phyloP scores from a whole-genome alignment of 2,888 invertebrate species.

The Caenorhabditis uteleia region DNA sequence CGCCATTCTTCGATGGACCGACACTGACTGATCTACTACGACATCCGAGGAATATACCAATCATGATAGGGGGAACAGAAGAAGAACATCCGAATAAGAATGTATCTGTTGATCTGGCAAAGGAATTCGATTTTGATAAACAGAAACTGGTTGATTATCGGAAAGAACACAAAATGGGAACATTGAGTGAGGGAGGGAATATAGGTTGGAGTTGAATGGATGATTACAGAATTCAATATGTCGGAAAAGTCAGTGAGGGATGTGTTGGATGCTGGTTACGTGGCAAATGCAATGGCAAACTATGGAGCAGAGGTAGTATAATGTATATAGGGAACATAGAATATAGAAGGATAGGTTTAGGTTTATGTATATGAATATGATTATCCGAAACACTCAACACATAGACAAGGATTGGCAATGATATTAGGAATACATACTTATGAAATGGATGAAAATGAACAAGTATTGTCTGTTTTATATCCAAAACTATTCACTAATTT shows the following conservation, averaged over 20 bases:
- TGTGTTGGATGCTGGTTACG: conserved; percentile 17
- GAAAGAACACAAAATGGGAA: too few species aligned
- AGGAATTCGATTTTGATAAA: conserved; percentile 36
- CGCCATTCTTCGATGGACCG: too few species aligned
- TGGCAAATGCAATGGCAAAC: neutral
- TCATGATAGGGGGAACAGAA: too few species aligned
- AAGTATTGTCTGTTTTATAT: conserved; percentile 34
- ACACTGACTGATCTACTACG: too few species aligned
- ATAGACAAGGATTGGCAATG: conserved; percentile 51
- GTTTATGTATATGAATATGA: conserved; percentile 48
- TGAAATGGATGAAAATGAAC: conserved; percentile 47
- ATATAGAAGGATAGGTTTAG: too few species aligned
- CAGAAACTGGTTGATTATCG: too few species aligned
- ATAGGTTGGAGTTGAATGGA: conserved; percentile 8
- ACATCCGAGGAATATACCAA: too few species aligned
- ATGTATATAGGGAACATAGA: too few species aligned
- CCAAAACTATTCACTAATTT: conserved; percentile 41
- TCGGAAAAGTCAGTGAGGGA: conserved; percentile 30
- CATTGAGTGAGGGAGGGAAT: too few species aligned
- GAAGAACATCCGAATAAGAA: conserved; percentile 11
- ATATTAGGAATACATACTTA: conserved; percentile 50
- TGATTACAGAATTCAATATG: conserved; percentile 22
- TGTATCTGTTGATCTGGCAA: conserved; percentile 29
- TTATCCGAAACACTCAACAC: conserved; percentile 39
- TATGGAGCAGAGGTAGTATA: conserved; percentile 15